A percentile compares a stretch with the other conserved stretches of the same genome.
Conservation (phyloP, 2,888 invertebrate species). For the Synanthedon formicaeformis region DNA sequence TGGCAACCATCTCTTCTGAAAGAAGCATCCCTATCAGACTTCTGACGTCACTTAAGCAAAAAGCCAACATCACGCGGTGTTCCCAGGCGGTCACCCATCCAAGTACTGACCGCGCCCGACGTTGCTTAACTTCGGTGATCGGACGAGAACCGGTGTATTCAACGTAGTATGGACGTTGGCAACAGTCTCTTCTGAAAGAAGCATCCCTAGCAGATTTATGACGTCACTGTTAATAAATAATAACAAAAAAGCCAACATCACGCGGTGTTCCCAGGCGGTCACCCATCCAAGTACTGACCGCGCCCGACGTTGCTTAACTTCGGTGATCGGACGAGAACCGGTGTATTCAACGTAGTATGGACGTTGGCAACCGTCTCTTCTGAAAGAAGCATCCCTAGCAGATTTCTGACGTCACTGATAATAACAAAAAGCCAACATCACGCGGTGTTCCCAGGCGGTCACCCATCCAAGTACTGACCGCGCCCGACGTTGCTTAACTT, state of each 20-base stretch:
- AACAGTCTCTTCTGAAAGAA: neutral
- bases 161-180: constrained; percentile 34
- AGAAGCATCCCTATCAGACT: too few relatives aligned
- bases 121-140: constrained; percentile 20
- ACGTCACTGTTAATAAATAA: too few relatives aligned
- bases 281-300: constrained; percentile 20
- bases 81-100: neutral
- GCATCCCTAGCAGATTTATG: too few relatives aligned
- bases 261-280: constrained; percentile 21
- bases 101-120: neutral
- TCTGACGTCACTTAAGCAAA: neutral
- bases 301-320: constrained; percentile 21
- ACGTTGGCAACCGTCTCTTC: constrained; percentile 10
- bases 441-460: constrained; percentile 21
- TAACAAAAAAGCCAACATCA: constrained; percentile 6
- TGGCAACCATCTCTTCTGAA: too few relatives aligned
- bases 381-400: too few relatives aligned
- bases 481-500: constrained; percentile 21
- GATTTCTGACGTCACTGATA: too few relatives aligned
- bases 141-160: constrained; percentile 28
- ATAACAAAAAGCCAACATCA: constrained; percentile 14
- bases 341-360: constrained; percentile 18
- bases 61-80: neutral
- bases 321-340: constrained; percentile 22
- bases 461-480: constrained; percentile 20